A percentile compares a stretch with the other conserved stretches of the same genome.
Conservation (phyloP, 2,113 vertebrate genomes). For the Gnathonemus echidnorhynchus region DNA sequence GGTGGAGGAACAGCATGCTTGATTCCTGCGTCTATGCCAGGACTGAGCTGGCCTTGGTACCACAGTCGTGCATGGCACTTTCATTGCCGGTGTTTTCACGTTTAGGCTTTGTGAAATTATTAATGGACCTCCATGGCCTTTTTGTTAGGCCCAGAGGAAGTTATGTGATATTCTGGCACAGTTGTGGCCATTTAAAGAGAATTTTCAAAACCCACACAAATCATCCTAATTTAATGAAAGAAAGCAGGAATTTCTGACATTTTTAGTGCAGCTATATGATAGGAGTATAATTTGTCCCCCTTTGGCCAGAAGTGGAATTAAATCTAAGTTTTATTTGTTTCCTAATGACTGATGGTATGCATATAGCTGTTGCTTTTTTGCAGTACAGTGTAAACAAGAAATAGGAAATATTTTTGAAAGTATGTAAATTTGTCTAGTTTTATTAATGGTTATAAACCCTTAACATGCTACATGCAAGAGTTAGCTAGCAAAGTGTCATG, state of each 20-base stretch:
- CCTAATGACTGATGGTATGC: background rate
- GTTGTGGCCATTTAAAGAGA: background rate
- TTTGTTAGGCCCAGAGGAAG: background rate
- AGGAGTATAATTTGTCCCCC: background rate
- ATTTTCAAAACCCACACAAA: conserved; percentile 17
- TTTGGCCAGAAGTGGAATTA: background rate
- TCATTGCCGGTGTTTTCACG: background rate
- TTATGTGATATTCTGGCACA: conserved; percentile 15
- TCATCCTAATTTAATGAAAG: conserved; percentile 16
- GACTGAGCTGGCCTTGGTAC: background rate
- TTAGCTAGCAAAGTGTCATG: background rate
- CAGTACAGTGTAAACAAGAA: background rate
- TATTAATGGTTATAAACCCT: background rate
- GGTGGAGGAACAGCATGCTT: background rate
- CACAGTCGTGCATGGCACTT: background rate
- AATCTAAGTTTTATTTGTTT: background rate
- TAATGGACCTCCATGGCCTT: background rate
- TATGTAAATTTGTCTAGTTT: background rate
- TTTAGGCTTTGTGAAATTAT: conserved; percentile 1
- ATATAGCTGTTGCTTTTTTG: background rate
- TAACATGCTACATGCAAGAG: background rate
- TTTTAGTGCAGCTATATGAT: conserved; percentile 11
- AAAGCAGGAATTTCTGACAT: conserved; percentile 7
- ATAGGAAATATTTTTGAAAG: background rate
- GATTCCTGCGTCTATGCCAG: background rate